Base-by-base conservation (phyloP, 2,888 invertebrate genomes). In the Drosophila recens region DNA sequence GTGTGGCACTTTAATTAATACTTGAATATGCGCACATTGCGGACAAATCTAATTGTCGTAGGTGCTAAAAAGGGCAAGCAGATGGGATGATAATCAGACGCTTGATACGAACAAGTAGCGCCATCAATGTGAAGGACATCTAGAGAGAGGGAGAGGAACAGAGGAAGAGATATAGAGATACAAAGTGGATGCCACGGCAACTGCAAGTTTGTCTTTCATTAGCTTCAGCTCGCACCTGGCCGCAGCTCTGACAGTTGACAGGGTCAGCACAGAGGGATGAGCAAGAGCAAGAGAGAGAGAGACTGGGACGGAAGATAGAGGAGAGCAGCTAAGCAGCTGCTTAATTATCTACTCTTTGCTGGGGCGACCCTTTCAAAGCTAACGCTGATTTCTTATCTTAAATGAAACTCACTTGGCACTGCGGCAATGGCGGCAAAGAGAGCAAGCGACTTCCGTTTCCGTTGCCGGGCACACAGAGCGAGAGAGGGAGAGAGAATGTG, bases 141-240 rank as follows among this genome's bases (percentile, higher is more conserved):
- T 23, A 27, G 23, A 49, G 17, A 34, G 34, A 46, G 49, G 51
- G 20, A 23, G 38, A 9, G 15, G 15, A 11, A n/a, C n/a, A 36
- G 11, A 4, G 27, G 40, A n/a, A 23, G 27, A 34, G 33, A 56
- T 0, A 11, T 0, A 34, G 15, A 10, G 9, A 17, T 59, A 61
- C 61, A 34, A 36, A 34, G 57, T 17, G 10, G n/a, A 27, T 56
- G 53, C 23, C 20, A 23, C 17, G 17, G 17, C 17, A 17, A 17
- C 56, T 57, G 64, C 57, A 84, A 86, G 87, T 90, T 88, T 90
- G 80, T 75, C 83, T 88, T 90, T 90, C 74, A 90, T 86, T 86
- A 79, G 76, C 52, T 27, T n/a, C 27, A 20, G 15, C 64, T 36
- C 43, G 30, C 45, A 40, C 42, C 53, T 57, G 45, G 64, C 71